phyloP scores from a whole-genome alignment of 1,140 invertebrate species.

The Phthorimaea operculella region DNA sequence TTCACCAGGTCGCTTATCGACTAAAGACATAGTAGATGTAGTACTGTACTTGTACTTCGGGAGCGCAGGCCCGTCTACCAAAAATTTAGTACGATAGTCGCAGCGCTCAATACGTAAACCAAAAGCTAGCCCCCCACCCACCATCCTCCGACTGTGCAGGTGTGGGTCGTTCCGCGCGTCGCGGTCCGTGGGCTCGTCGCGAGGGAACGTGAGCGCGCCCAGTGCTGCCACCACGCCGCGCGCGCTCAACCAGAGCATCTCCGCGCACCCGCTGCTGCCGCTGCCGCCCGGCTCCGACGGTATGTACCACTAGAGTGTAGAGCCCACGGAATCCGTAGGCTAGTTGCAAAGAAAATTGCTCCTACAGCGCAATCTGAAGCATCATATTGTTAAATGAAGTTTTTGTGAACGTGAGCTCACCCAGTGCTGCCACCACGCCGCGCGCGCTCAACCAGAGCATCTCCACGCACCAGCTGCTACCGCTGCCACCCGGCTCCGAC shows the following conservation, averaged over 20 bases:
- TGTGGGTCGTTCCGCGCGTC: constrained; percentile 85
- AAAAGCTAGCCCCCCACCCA: constrained; percentile 23
- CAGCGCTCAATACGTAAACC: constrained; percentile 3
- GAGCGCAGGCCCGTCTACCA: background rate
- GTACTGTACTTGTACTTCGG: too few species aligned
- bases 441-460: constrained; percentile 80
- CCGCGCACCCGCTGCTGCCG: constrained; percentile 85
- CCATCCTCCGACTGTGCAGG: constrained; percentile 81
- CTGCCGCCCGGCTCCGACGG: constrained; percentile 70
- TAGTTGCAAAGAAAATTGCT: too few species aligned
- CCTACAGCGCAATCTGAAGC: too few species aligned
- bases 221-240: constrained; percentile 59
- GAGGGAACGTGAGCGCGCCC: constrained; percentile 49
- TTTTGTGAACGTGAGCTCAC: constrained; percentile 45
- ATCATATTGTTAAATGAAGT: too few species aligned
- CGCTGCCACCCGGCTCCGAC: constrained; percentile 71
- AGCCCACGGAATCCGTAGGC: too few species aligned
- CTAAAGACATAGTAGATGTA: too few species aligned
- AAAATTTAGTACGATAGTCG: background rate
- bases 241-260: constrained; percentile 80
- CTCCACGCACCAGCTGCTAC: constrained; percentile 85
- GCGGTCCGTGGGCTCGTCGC: constrained; percentile 68
- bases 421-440: constrained; percentile 48
- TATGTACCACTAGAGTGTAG: constrained; percentile 32
- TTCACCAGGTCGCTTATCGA: too few species aligned